Percentiles rank a stretch among this genome's conserved stretches.
Evolutionary conservation across 35 echinoderm and acorn worm genomes (phyloP).

Genomic region (Hemicentrotus pulcherrimus): DNA sequence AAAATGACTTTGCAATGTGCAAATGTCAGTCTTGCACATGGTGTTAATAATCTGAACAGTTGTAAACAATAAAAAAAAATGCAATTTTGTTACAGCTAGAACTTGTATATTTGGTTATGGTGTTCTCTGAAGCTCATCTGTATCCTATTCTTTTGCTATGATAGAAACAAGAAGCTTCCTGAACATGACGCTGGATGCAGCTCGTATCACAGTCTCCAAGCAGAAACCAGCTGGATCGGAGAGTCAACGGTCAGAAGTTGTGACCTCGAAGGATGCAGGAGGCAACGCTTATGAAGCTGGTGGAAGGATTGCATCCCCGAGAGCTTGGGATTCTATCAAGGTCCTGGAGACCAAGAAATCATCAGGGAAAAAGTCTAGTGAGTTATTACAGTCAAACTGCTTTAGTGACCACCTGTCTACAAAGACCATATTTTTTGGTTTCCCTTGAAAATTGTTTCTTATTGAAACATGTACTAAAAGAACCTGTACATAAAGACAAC

Average conservation of each 20-base stretch:
- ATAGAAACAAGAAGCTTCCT: conserved; percentile 54
- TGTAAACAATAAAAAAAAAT: too few species aligned
- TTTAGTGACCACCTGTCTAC: too few species aligned
- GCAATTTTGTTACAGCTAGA: too few species aligned
- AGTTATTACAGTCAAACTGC: neutral
- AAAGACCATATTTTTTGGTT: too few species aligned
- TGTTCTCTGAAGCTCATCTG: neutral
- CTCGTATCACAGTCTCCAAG: conserved; percentile 41
- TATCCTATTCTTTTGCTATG: neutral
- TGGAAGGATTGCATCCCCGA: conserved; percentile 33
- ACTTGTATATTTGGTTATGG: neutral
- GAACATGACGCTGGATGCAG: conserved; percentile 48
- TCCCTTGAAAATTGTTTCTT: too few species aligned
- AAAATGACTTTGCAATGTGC: too few species aligned
- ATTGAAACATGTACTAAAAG: too few species aligned
- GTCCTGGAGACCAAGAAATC: conserved; percentile 53
- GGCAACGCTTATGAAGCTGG: neutral
- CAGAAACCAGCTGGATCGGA: neutral
- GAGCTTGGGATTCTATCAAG: conserved; percentile 72
- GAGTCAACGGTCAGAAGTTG: conserved; percentile 22
- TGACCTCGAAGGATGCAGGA: neutral
- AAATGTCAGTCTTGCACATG: too few species aligned
- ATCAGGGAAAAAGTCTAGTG: conserved; percentile 16
- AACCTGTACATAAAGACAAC: too few species aligned
- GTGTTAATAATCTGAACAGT: too few species aligned